Evolutionary conservation across 2,888 invertebrate genomes (phyloP).

Genomic region (Oegoconia quadripuncta): DNA sequence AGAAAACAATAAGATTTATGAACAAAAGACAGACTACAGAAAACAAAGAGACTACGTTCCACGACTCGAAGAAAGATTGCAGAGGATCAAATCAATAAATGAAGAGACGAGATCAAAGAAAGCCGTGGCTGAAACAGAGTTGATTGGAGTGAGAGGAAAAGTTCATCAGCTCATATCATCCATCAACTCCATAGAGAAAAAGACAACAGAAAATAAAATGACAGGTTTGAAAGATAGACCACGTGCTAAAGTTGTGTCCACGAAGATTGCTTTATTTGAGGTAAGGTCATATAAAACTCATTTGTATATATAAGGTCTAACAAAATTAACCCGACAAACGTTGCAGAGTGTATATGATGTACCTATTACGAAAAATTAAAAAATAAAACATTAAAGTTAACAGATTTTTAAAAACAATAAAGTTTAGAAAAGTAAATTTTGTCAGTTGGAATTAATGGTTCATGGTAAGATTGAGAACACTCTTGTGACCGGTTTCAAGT

Average conservation of each 20-base stretch:
- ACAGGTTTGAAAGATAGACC: conserved; percentile 49
- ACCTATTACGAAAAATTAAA: too few species aligned
- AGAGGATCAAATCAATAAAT: conserved; percentile 5
- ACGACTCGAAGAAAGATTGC: conserved; percentile 2
- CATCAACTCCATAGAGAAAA: conserved; percentile 48
- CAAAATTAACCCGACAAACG: too few species aligned
- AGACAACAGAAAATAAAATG: conserved; percentile 32
- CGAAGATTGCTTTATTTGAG: conserved; percentile 65
- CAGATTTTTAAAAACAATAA: too few species aligned
- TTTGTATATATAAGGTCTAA: too few species aligned
- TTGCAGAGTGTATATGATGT: too few species aligned
- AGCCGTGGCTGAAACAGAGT: conserved; percentile 50
- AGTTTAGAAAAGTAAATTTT: too few species aligned
- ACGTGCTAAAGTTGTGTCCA: conserved; percentile 46
- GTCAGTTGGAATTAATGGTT: too few species aligned
- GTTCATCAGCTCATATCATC: conserved; percentile 45
- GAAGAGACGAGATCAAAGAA: conserved; percentile 26
- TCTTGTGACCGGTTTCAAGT: too few species aligned
- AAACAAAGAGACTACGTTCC: neutral
- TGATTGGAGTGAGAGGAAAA: conserved; percentile 47
- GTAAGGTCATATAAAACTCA: too few species aligned
- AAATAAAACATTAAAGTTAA: too few species aligned
- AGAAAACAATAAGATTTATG: neutral
- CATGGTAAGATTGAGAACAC: too few species aligned
- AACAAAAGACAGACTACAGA: conserved; percentile 5